phyloP scores from a whole-genome alignment of 2,888 invertebrate genomes.

The Chouioia cunea region DNA sequence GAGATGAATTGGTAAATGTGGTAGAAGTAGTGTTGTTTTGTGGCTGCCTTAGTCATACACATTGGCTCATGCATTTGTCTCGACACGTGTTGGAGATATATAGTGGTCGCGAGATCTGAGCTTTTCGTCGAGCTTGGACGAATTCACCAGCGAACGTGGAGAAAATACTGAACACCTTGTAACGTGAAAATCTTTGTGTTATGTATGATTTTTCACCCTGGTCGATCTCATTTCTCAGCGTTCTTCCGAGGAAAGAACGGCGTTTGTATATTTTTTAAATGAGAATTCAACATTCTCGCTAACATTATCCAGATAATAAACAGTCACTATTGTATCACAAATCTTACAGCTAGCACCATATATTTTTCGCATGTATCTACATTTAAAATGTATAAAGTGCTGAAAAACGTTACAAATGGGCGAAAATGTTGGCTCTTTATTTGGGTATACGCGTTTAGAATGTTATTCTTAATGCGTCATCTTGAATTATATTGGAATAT shows the following conservation, averaged over 20 bases:
- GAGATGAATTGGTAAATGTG: no score
- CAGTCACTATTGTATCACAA: not conserved
- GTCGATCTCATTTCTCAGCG: not conserved
- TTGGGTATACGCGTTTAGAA: no score
- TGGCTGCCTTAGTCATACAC: not conserved
- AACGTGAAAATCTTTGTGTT: not conserved
- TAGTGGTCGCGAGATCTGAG: not conserved
- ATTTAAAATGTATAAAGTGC: no score
- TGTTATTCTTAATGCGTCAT: no score
- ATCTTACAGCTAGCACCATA: not conserved
- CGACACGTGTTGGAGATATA: not conserved
- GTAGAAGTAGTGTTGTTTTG: no score
- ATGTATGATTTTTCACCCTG: not conserved
- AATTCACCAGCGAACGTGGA: not conserved
- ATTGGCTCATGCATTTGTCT: conserved; percentile 25
- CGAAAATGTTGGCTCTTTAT: no score
- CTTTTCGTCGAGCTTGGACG: conserved; percentile 18
- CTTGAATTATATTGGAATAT: no score
- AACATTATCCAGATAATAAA: not conserved
- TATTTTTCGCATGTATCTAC: no score
- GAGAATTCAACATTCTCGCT: no score
- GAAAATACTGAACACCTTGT: conserved; percentile 16
- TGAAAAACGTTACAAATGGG: no score
- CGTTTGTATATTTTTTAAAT: no score
- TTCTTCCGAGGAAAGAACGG: no score